phyloP scores from a whole-genome alignment of 2,797 vertebrate genomes.

The Myripristis jacobus region DNA sequence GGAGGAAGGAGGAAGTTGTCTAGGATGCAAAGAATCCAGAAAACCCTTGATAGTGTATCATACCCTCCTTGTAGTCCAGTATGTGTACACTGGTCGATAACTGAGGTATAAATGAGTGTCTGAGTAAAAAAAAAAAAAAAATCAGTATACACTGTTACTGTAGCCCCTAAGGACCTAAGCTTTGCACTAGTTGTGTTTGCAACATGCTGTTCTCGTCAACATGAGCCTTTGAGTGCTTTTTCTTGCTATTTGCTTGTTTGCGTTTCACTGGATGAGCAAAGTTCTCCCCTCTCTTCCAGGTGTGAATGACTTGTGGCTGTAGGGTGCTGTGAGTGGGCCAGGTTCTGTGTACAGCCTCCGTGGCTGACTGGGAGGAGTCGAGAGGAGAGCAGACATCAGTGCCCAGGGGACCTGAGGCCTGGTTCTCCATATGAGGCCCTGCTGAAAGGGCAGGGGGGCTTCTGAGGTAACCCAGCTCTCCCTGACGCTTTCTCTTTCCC shows the following conservation, averaged over 20 bases:
- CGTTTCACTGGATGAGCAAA: constrained; percentile 61
- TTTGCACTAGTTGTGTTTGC: constrained; percentile 62
- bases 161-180: constrained; percentile 61
- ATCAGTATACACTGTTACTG: constrained; percentile 25
- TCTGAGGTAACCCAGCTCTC: constrained; percentile 79
- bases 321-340: constrained; percentile 77
- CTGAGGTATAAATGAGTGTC: constrained; percentile 60
- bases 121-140: constrained; percentile 54
- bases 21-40: constrained; percentile 13
- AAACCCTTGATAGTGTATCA: constrained; percentile 48
- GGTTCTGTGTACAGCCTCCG: constrained; percentile 78
- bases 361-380: constrained; percentile 80
- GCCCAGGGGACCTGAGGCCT: constrained; percentile 81
- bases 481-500: constrained; percentile 19
- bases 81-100: constrained; percentile 56
- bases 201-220: constrained; percentile 61
- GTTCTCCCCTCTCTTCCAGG: constrained; percentile 77
- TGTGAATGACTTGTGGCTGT: constrained; percentile 84
- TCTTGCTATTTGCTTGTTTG: constrained; percentile 65
- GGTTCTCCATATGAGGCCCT: constrained; percentile 84
- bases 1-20: constrained; percentile 1
- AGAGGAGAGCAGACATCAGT: constrained; percentile 80
- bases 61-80: constrained; percentile 32
- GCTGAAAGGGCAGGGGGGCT: constrained; percentile 85
- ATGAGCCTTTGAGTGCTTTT: constrained; percentile 69